Conservation (phyloP, 2,797 vertebrate genomes). For the Falco berigora region DNA sequence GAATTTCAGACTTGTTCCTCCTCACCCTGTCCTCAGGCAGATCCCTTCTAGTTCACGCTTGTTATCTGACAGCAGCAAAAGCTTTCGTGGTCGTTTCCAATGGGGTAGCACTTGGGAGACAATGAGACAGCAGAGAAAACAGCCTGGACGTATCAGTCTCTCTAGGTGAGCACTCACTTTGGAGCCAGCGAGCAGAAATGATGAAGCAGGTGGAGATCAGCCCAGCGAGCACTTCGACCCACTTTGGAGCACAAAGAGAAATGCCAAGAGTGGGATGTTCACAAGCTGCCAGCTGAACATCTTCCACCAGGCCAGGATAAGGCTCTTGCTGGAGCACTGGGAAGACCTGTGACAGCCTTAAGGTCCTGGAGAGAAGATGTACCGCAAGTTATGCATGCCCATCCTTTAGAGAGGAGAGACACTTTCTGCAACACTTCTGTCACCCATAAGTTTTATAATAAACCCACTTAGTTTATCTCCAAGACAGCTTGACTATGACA, state of each 20-base stretch:
- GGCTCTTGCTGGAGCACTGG: not conserved
- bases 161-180: not conserved
- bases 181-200: not conserved
- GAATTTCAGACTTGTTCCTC: not conserved
- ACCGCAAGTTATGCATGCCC: not conserved
- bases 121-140: not conserved
- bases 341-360: not conserved
- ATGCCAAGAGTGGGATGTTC: not conserved
- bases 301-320: not conserved
- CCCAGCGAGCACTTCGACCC: not conserved
- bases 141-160: not conserved
- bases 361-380: not conserved
- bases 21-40: not conserved
- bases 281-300: not conserved
- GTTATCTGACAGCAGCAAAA: not conserved
- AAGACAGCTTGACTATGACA: not conserved
- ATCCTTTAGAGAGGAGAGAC: not conserved
- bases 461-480: not conserved
- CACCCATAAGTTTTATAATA: not conserved
- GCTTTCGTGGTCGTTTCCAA: not conserved
- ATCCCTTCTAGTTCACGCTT: accelerated
- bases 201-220: not conserved
- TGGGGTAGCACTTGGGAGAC: not conserved
- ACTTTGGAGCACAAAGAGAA: not conserved
- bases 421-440: not conserved